Percentiles rank a stretch among this genome's conserved stretches.
Conservation (phyloP, 1,140 invertebrate genomes). For the Pachypeltis micranthus region DNA sequence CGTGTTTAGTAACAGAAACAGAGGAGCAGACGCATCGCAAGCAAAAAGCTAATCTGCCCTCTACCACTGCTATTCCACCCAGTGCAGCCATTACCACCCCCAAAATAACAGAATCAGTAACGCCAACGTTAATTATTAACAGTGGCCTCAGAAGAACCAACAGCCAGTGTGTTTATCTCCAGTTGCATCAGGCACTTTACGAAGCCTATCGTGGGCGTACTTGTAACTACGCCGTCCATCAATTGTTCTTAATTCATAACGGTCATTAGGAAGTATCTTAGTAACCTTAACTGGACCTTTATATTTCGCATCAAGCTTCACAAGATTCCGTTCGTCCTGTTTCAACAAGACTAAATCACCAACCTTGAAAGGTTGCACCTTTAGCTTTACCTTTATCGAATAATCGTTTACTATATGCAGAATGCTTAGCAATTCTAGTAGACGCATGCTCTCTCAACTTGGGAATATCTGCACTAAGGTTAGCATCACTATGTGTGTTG, state of each 20-base stretch:
- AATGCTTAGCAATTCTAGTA: neutral
- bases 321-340: neutral
- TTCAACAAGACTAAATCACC: neutral
- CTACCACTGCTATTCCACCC: neutral
- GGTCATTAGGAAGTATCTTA: neutral
- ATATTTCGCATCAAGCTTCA: neutral
- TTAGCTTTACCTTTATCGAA: neutral
- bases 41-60: conserved; percentile 2
- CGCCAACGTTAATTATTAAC: neutral
- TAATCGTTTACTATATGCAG: neutral
- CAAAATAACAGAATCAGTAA: neutral
- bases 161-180: neutral
- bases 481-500: neutral
- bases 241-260: neutral
- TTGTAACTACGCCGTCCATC: conserved; percentile 1
- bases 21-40: conserved; percentile 3
- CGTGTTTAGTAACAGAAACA: neutral
- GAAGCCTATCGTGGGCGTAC: neutral
- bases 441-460: neutral
- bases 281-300: neutral
- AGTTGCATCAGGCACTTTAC: conserved; percentile 9
- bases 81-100: neutral
- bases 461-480: neutral
- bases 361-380: conserved; percentile 6
- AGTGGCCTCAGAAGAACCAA: neutral